phyloP scores from a whole-genome alignment of 92 coral and sea anemone genomes.

The Epizoanthus scotinus region DNA sequence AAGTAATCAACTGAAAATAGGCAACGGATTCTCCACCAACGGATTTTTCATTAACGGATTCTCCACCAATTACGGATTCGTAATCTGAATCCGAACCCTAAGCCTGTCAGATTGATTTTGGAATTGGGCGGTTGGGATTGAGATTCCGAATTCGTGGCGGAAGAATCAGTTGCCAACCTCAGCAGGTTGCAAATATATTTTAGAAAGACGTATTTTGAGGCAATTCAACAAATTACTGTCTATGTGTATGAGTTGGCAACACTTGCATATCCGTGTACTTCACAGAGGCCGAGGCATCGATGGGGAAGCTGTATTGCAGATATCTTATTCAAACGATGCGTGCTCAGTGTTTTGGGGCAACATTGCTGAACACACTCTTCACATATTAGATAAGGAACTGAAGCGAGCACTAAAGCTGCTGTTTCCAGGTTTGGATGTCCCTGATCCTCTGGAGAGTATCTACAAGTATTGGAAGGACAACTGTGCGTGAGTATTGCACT shows the following conservation, averaged over 20 bases:
- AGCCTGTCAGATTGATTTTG: too few species aligned
- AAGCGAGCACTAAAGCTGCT: constrained; percentile 17
- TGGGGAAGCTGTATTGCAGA: constrained; percentile 9
- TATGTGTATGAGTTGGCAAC: too few species aligned
- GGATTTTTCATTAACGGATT: too few species aligned
- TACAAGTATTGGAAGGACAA: constrained; percentile 41
- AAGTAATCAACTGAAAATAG: background rate
- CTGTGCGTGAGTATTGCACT: constrained; percentile 4
- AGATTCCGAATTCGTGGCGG: background rate
- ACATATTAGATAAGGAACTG: background rate
- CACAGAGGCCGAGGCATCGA: constrained; percentile 14
- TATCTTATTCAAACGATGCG: constrained; percentile 1
- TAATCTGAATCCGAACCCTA: too few species aligned
- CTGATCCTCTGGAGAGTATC: constrained; percentile 24
- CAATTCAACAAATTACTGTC: too few species aligned
- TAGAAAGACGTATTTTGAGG: too few species aligned
- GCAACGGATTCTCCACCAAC: too few species aligned
- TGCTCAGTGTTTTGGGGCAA: background rate
- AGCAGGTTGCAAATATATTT: too few species aligned
- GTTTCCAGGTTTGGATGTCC: constrained; percentile 37
- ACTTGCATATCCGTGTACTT: background rate
- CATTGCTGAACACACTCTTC: constrained; percentile 6
- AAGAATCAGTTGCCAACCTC: too few species aligned
- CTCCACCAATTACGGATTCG: background rate
- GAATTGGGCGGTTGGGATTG: background rate